Conservation (phyloP, 2,888 invertebrate species). For the Sabatieria punctata region DNA sequence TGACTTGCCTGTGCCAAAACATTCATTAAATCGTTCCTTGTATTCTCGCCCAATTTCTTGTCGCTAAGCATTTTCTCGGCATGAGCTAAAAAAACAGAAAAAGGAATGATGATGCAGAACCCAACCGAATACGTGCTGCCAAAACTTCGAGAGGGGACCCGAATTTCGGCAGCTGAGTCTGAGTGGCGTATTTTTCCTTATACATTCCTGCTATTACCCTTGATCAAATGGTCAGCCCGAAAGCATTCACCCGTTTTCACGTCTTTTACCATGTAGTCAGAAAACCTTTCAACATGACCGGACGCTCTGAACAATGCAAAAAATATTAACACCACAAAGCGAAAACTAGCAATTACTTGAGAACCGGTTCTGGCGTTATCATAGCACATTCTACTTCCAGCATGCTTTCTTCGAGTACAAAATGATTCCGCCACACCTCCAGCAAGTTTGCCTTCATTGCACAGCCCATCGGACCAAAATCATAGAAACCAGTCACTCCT, state of each 20-base stretch:
- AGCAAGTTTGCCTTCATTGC: constrained; percentile 88
- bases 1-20: constrained; percentile 50
- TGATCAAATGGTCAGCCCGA: constrained; percentile 88
- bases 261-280: constrained; percentile 98
- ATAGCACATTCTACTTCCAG: constrained; percentile 94
- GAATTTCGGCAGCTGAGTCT: not conserved
- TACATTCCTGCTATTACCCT: constrained; percentile 36
- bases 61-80: constrained; percentile 64
- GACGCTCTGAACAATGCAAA: constrained; percentile 50
- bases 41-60: constrained; percentile 52
- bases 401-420: constrained; percentile 94
- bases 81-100: constrained; percentile 42
- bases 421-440: constrained; percentile 79
- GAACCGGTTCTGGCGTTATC: constrained; percentile 84
- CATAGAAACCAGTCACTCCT: constrained; percentile 63
- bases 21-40: constrained; percentile 52
- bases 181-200: constrained; percentile 2
- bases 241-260: constrained; percentile 88
- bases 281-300: constrained; percentile 95
- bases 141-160: not conserved
- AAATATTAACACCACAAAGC: not conserved
- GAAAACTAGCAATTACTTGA: constrained; percentile 45
- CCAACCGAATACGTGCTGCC: not conserved
- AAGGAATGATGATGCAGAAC: not conserved
- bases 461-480: constrained; percentile 99